A percentile compares a stretch with the other conserved stretches of the same genome.
Conservation (phyloP, 2,113 vertebrate genomes). For the Salvator merianae region DNA sequence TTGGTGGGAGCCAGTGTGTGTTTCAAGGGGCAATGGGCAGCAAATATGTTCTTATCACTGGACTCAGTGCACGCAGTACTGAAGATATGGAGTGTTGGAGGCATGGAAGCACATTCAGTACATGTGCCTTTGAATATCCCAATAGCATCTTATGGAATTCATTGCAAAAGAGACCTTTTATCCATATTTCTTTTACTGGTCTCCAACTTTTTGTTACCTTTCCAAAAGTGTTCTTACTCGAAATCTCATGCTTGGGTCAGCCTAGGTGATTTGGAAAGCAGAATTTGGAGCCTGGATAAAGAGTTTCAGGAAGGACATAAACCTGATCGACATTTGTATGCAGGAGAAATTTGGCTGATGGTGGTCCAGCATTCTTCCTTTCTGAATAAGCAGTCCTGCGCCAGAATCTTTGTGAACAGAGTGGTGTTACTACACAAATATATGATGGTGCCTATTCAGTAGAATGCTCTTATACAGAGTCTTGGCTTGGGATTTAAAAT, state of each 20-base stretch:
- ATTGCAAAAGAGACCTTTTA: background rate
- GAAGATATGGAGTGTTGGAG: background rate
- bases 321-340: too few relatives aligned
- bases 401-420: background rate
- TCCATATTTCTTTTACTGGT: background rate
- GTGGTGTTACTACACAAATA: background rate
- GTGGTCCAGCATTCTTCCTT: background rate
- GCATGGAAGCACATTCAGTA: background rate
- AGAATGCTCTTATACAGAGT: background rate
- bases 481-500: constrained; percentile 38
- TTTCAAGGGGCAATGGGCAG: background rate
- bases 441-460: constrained; percentile 9
- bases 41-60: background rate
- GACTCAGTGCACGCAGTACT: too few relatives aligned
- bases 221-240: background rate
- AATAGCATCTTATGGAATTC: background rate
- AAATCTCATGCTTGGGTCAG: background rate
- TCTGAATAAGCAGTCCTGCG: background rate
- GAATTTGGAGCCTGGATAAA: background rate
- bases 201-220: background rate
- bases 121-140: background rate
- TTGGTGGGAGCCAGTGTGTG: too few relatives aligned
- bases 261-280: background rate
- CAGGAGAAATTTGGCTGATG: too few relatives aligned
- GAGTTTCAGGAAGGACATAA: background rate